These are phyloP conservation scores for Melanotus villosus DNA, from an alignment of 2,888 invertebrate genomes.

Conservation along the genomic window DNA sequence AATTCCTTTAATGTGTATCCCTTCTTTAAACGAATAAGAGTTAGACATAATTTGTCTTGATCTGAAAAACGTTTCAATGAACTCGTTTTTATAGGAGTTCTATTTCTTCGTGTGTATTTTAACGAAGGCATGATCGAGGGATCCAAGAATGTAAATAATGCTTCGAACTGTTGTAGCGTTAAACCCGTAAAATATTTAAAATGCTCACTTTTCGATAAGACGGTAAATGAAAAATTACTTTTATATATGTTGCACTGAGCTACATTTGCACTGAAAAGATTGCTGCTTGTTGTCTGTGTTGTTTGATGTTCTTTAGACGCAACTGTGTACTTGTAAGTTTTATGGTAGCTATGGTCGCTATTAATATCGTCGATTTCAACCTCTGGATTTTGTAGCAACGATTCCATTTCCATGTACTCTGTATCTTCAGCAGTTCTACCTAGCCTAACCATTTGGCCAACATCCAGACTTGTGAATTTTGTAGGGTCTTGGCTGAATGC, in stretches of 20 bases:
- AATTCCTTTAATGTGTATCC: conserved; percentile 19
- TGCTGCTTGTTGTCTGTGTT: neutral
- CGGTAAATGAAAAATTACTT: neutral
- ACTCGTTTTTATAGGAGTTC: neutral
- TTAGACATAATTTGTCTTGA: conserved; percentile 21
- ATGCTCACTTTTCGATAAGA: conserved; percentile 6
- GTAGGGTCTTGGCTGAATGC: neutral
- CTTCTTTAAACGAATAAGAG: neutral
- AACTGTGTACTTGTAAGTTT: neutral
- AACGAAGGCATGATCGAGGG: neutral
- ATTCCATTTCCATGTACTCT: neutral
- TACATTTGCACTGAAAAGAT: neutral
- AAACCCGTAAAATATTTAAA: conserved; percentile 23
- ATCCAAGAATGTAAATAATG: conserved; percentile 14
- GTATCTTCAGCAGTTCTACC: neutral
- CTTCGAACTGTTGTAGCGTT: conserved; percentile 2
- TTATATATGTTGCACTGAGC: too few species aligned
- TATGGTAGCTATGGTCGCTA: neutral
- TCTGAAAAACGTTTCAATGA: neutral
- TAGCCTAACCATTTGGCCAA: neutral
- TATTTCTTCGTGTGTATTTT: conserved; percentile 5
- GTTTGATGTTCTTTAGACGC: neutral
- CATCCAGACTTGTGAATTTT: neutral
- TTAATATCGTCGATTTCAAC: too few species aligned
- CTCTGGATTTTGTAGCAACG: neutral